phyloP scores from a whole-genome alignment of 2,888 invertebrate species.

The Dendrolimus houi region DNA sequence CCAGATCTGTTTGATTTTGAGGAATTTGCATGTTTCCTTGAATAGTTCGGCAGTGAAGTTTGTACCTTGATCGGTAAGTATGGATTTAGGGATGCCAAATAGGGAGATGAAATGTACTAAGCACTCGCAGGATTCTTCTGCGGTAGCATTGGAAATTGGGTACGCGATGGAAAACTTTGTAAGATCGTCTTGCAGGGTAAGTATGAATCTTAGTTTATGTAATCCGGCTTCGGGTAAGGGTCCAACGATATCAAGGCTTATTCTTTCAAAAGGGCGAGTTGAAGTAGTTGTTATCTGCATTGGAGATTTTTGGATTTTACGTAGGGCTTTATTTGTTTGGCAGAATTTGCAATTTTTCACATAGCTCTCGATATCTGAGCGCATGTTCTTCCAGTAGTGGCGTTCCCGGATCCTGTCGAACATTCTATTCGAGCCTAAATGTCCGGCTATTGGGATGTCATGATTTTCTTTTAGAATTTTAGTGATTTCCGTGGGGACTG shows the following conservation, averaged over 20 bases:
- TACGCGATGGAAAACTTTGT: conserved; percentile 13
- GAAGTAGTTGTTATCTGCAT: no score
- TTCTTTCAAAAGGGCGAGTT: no score
- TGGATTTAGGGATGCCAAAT: no score
- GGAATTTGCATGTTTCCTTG: no score
- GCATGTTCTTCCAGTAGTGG: conserved; percentile 17
- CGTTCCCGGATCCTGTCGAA: conserved; percentile 9
- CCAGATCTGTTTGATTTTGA: no score
- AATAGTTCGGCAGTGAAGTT: no score
- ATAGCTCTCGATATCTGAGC: conserved; percentile 14
- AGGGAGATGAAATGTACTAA: background rate
- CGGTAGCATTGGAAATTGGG: conserved; percentile 7
- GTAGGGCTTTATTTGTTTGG: no score
- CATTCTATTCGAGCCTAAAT: conserved; percentile 14
- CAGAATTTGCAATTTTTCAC: conserved; percentile 7
- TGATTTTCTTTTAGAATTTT: conserved; percentile 17
- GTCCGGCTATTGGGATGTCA: conserved; percentile 16
- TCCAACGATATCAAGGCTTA: no score
- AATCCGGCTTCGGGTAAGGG: conserved; percentile 1
- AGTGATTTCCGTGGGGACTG: conserved; percentile 11
- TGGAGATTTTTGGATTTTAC: no score
- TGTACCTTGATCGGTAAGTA: no score
- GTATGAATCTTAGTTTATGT: conserved; percentile 10
- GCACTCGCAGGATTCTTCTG: background rate
- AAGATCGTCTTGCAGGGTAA: conserved; percentile 13